Percentiles rank a stretch among this genome's conserved stretches.
Conservation (phyloP, 2,888 invertebrate species). For the Drosophila anomelani region DNA sequence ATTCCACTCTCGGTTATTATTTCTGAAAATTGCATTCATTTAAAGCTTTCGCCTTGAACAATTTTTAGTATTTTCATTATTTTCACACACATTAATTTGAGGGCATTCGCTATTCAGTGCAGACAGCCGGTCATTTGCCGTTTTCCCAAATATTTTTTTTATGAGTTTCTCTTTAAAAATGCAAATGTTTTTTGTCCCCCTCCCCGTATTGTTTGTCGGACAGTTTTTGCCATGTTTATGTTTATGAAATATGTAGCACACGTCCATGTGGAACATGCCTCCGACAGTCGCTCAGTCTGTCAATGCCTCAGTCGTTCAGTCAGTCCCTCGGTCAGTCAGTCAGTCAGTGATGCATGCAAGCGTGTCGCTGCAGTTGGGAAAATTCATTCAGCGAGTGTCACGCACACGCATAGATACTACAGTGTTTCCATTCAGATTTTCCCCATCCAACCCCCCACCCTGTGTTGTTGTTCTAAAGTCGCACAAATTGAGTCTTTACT, state of each 20-base stretch:
- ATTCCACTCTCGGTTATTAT: constrained; percentile 5
- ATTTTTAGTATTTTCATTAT: background rate
- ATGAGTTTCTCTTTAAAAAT: constrained; percentile 50
- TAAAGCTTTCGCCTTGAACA: constrained; percentile 4
- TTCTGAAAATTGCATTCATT: background rate
- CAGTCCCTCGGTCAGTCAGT: constrained; percentile 36
- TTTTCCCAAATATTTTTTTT: constrained; percentile 34
- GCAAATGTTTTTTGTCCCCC: constrained; percentile 39
- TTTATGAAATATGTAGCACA: constrained; percentile 52
- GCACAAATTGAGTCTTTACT: constrained; percentile 69
- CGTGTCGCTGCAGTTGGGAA: constrained; percentile 41
- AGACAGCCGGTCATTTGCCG: constrained; percentile 2
- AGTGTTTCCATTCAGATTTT: constrained; percentile 17
- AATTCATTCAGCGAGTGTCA: constrained; percentile 54
- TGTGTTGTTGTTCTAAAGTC: constrained; percentile 43
- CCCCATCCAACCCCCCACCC: background rate
- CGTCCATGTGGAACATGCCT: constrained; percentile 41
- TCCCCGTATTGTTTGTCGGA: constrained; percentile 38
- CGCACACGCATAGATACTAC: constrained; percentile 24
- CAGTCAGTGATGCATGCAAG: constrained; percentile 34
- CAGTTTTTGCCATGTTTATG: constrained; percentile 45
- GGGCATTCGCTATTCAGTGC: constrained; percentile 31
- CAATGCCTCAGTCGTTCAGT: constrained; percentile 35
- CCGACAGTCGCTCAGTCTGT: constrained; percentile 3
- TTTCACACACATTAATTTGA: constrained; percentile 20